Base-by-base conservation (phyloP, 2,113 vertebrate genomes). In the Mellivora capensis region DNA sequence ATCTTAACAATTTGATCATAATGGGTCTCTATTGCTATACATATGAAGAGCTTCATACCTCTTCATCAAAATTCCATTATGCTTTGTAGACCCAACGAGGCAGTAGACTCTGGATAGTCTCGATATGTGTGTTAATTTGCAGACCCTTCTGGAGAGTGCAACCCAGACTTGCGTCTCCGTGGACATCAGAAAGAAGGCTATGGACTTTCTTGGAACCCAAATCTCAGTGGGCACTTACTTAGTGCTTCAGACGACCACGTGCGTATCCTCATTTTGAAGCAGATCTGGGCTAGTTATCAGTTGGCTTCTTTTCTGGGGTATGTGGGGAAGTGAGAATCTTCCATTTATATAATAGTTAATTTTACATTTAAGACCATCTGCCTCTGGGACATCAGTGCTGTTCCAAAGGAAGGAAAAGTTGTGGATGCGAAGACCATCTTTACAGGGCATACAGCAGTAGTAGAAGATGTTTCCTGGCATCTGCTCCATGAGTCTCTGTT, bases 371-470 rank as follows among this genome's bases (percentile, higher is more conserved):
- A 99, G 99, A 99, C 99, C 20, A 99, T 99, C 98, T 99, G 99
- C 97, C 98, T 99, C 62, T 99, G 99, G 99, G 99, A 99, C 98
- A 99, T 99, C 97, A 99, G 99, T 86, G 99, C 99, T 17, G 99
- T 99, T 92, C 99, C 99, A 37, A 99, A 99, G 92, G 99, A 99
- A 96, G 99, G 99, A 42, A 99, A 99, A 98, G 99, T 99, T 71
- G 99, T 99, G 97, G 99, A 99, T 96, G 99, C 99, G 7, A 99
- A 99, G 99, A 99, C 99, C 96, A 99, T 99, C 98, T 99, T 99
- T 98, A 99, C 99, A 3, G 99, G 99, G 18, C 99, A 99, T 88
- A 99, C 99, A 15, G 99, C 99, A 5, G 99, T 99, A 54, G 99
- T 99, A 87, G 99, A 99, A 96, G 99, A 99, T 44, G 99, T 99